These are phyloP conservation scores for Agrenia bidenticulata DNA, from an alignment of 2,888 invertebrate genomes.

Conservation along the genomic window DNA sequence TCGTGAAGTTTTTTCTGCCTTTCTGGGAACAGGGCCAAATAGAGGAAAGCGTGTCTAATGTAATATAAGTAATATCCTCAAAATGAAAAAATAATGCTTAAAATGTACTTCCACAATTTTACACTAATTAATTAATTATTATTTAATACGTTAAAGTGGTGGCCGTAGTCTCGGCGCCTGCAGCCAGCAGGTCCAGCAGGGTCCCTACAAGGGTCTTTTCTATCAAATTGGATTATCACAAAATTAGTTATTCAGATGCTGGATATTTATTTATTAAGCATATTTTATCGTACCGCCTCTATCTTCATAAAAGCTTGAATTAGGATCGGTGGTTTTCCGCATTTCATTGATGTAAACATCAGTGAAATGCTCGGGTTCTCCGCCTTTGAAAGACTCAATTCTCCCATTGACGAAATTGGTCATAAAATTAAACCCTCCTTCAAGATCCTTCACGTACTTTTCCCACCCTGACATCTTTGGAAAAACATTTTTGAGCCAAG, in stretches of 20 bases:
- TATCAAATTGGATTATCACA: slow-evolving; percentile 1
- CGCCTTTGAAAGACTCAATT: slow-evolving; percentile 27
- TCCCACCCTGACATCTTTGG: slow-evolving; percentile 40
- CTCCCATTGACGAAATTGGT: slow-evolving; percentile 31
- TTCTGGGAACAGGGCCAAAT: slow-evolving; percentile 36
- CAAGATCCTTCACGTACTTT: slow-evolving; percentile 30
- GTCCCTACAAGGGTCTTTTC: slow-evolving; percentile 25
- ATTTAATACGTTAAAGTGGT: slow-evolving; percentile 11
- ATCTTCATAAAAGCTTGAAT: slow-evolving; percentile 44
- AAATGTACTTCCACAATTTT: no score
- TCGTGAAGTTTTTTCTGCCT: slow-evolving; percentile 35
- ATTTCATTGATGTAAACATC: slow-evolving; percentile 47
- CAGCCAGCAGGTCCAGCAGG: slow-evolving; percentile 29
- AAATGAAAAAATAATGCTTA: no score
- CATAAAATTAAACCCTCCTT: slow-evolving; percentile 34
- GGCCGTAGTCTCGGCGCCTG: slow-evolving; percentile 13
- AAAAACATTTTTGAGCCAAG: slow-evolving; percentile 35
- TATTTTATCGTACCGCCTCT: slow-evolving; percentile 44
- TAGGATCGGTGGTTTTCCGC: slow-evolving; percentile 34
- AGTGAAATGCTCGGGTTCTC: slow-evolving; percentile 41
- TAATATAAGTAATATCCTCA: no score
- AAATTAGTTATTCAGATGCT: neutral
- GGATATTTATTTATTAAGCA: slow-evolving; percentile 13
- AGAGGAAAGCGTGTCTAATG: slow-evolving; percentile 36
- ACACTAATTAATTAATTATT: no score